Conservation (phyloP, 2,888 invertebrate genomes). For the Herminia tarsipennalis region DNA sequence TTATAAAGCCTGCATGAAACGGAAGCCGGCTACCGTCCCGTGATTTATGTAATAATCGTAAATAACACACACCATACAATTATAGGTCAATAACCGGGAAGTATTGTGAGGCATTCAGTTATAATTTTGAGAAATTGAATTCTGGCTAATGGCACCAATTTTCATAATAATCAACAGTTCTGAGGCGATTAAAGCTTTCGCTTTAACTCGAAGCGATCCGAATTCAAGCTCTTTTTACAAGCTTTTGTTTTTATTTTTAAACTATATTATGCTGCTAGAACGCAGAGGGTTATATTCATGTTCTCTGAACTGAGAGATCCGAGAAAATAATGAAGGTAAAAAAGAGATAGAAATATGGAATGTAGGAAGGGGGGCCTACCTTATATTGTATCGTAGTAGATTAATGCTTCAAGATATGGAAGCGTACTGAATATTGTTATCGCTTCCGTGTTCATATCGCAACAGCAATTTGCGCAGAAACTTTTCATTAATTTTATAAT, state of each 20-base stretch:
- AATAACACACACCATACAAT: conserved; percentile 53
- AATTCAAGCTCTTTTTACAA: no score
- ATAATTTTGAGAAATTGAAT: conserved; percentile 79
- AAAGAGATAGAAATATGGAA: neutral
- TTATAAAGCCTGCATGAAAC: conserved; percentile 24
- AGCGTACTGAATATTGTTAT: conserved; percentile 21
- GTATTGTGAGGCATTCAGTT: conserved; percentile 53
- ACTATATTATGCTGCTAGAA: conserved; percentile 5
- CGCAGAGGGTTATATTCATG: no score
- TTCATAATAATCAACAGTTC: conserved; percentile 58
- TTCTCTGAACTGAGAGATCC: no score
- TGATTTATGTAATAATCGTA: conserved; percentile 52
- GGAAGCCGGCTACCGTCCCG: conserved; percentile 39
- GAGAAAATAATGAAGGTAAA: neutral
- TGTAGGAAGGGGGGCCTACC: neutral
- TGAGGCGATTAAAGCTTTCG: conserved; percentile 49
- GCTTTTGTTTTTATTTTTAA: conserved; percentile 38
- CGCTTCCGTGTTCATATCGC: conserved; percentile 32
- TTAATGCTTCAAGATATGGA: conserved; percentile 34
- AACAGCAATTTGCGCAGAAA: conserved; percentile 24
- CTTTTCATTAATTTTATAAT: conserved; percentile 29
- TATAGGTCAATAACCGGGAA: conserved; percentile 55
- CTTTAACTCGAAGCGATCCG: conserved; percentile 26
- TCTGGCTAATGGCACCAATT: conserved; percentile 68
- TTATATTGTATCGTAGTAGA: conserved; percentile 1